These are phyloP conservation scores for Brachycybe producta DNA, from an alignment of 2,888 invertebrate species.

Conservation along the genomic window DNA sequence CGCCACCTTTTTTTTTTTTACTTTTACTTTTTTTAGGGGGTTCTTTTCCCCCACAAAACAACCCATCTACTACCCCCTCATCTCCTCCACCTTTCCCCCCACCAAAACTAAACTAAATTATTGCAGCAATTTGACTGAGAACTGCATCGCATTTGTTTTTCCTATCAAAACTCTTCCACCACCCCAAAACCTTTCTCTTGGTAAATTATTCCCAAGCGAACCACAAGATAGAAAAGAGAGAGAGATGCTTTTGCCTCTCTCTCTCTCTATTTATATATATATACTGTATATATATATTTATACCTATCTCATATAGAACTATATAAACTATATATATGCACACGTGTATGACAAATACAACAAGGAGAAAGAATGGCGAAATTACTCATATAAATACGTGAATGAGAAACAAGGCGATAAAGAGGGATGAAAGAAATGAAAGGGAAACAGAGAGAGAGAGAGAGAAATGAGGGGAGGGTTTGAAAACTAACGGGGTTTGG, in stretches of 20 bases:
- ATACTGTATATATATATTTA: too few species aligned
- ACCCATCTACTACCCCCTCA: slow-evolving; percentile 1
- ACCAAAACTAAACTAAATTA: slow-evolving; percentile 12
- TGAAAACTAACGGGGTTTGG: too few species aligned
- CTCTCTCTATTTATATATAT: too few species aligned
- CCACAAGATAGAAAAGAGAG: slow-evolving; percentile 8
- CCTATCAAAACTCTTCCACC: slow-evolving; percentile 13
- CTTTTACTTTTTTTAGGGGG: too few species aligned
- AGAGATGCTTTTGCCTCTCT: too few species aligned
- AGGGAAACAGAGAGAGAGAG: background rate
- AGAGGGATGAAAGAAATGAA: slow-evolving; percentile 2
- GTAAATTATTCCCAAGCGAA: slow-evolving; percentile 14
- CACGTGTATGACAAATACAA: slow-evolving; percentile 13
- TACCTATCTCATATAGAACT: too few species aligned
- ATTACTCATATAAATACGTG: background rate
- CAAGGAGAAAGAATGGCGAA: background rate
- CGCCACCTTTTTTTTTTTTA: too few species aligned
- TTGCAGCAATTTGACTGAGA: slow-evolving; percentile 15
- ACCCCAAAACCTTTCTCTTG: too few species aligned
- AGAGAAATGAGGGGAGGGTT: background rate
- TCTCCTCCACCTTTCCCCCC: background rate
- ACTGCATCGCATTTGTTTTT: slow-evolving; percentile 17
- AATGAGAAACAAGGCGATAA: background rate
- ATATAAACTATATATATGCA: too few species aligned
- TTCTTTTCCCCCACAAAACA: too few species aligned